phyloP scores from a whole-genome alignment of 1,140 invertebrate genomes.

The Parasteatoda tepidariorum region DNA sequence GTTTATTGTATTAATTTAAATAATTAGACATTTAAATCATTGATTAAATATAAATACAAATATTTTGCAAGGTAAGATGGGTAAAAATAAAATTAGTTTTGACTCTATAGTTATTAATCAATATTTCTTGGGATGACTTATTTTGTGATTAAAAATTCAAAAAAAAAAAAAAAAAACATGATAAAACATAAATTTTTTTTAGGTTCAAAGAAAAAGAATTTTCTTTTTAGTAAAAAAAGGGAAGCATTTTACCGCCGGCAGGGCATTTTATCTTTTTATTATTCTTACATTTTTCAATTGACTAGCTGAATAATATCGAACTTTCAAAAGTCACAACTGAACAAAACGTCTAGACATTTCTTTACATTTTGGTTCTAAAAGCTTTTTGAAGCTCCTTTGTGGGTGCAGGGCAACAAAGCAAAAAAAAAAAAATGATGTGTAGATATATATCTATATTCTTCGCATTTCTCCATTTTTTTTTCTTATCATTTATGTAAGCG shows the following conservation, averaged over 20 bases:
- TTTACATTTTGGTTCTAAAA: slow-evolving; percentile 16
- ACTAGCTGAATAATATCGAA: slow-evolving; percentile 23
- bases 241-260: not conserved
- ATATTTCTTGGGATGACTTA: no score
- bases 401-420: not conserved
- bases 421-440: slow-evolving; percentile 8
- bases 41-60: no score
- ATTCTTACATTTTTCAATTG: slow-evolving; percentile 23
- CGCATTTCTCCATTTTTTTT: not conserved
- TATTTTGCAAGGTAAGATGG: no score
- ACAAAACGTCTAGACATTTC: not conserved
- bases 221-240: not conserved
- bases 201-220: not conserved
- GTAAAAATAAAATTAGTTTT: no score
- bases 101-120: no score
- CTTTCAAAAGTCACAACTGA: not conserved
- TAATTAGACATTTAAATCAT: no score
- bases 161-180: no score
- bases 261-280: not conserved
- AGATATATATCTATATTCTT: not conserved
- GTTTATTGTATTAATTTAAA: no score
- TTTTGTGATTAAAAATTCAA: no score
- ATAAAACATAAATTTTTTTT: no score
- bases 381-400: slow-evolving; percentile 9
- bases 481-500: slow-evolving; percentile 43